Base-by-base conservation (phyloP, 2,888 invertebrate genomes). In the Oxyteleia sp. region DNA sequence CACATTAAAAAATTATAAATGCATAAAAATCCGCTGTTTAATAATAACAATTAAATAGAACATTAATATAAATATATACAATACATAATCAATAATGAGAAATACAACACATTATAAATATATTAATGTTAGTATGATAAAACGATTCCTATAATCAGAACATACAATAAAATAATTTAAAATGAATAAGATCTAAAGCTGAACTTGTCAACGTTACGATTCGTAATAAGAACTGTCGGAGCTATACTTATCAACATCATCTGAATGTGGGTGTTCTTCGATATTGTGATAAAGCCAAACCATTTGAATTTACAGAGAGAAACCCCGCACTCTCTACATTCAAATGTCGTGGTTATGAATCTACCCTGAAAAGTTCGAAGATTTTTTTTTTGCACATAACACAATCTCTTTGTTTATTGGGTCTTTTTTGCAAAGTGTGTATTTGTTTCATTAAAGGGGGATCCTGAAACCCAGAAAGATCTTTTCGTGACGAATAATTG, bases 291-390 rank as follows among this genome's bases (percentile, higher is more conserved):
- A 38, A 38, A 38, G 38, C 38, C 38, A 38, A 18, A 68, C 13
- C 68, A 68, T 18, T 68, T 13, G 53, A 18, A 68, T 43, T 43
- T 41, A 15, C 68, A 68, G n/a, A 68, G 23, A 16, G 68, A n/a
- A 18, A 55, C 35, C 18, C 10, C 29, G 20, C 55, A 68, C 18
- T 43, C n/a, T 68, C 4, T 13, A 16, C 68, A 68, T n/a, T 26
- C 1, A 38, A 68, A 68, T 10, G 32, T 8, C 1, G 68, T 68
- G 45, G 45, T 45, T 45, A 45, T 45, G 16, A 18, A 15, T 1
- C 11, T 45, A 45, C 45, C 45, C 7, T 45, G 45, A 45, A 49
- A 11, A 49, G 20, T 49, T 49, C 23, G 49, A 23, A n/a, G 5
- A 49, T 49, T 49, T 23, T 23, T 23, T 49, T 23, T 49, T 49